Conservation (phyloP, 1,140 invertebrate genomes). For the Papilio polytes region DNA sequence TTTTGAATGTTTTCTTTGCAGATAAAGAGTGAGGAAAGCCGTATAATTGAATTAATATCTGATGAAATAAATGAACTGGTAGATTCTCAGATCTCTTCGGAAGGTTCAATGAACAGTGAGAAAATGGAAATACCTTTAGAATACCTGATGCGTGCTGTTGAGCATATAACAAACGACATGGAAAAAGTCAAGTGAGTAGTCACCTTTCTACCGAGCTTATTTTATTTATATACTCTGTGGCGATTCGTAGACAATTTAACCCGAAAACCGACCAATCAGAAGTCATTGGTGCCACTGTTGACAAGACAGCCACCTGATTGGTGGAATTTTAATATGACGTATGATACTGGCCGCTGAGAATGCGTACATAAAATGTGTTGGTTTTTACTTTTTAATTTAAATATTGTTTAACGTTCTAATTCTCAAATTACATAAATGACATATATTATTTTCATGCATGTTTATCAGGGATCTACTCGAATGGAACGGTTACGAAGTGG, state of each 20-base stretch:
- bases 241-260: not conserved
- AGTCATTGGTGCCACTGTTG: not conserved
- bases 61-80: conserved; percentile 72
- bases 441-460: not conserved
- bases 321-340: not conserved
- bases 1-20: conserved; percentile 46
- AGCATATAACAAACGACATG: conserved; percentile 66
- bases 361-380: too few species aligned
- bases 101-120: conserved; percentile 47
- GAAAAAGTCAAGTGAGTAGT: conserved; percentile 71
- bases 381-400: too few species aligned
- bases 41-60: conserved; percentile 68
- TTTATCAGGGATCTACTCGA: conserved; percentile 69
- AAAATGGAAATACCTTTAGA: conserved; percentile 69
- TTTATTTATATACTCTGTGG: not conserved
- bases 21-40: conserved; percentile 67
- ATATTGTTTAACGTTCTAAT: too few species aligned
- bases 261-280: not conserved
- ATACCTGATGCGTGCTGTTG: conserved; percentile 61
- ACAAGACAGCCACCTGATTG: not conserved
- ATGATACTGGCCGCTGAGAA: too few species aligned
- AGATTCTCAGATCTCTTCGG: conserved; percentile 54
- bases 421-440: too few species aligned
- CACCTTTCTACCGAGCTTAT: not conserved
- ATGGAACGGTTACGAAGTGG: conserved; percentile 74